Percentiles rank a stretch among this genome's conserved stretches.
Conservation (phyloP, 2,113 vertebrate species). For the Enhydra lutris region DNA sequence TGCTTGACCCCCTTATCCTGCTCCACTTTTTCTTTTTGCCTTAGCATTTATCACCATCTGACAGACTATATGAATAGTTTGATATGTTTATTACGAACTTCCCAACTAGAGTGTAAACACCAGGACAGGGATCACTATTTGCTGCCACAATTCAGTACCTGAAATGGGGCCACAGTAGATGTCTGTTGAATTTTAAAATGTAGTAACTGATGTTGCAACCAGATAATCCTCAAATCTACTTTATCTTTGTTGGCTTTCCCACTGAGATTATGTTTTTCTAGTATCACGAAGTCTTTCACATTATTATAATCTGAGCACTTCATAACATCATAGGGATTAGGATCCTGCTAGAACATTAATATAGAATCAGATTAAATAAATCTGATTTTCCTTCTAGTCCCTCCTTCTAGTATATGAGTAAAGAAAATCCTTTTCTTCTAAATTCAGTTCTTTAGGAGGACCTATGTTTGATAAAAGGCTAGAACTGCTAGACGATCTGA, state of each 20-base stretch:
- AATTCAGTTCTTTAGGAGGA: neutral
- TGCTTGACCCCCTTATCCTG: neutral
- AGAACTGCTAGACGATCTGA: neutral
- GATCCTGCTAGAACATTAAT: neutral
- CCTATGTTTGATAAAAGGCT: neutral
- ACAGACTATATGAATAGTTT: neutral
- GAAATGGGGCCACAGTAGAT: neutral
- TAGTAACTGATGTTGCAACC: neutral
- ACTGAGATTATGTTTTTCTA: neutral
- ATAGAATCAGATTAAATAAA: conserved; percentile 21
- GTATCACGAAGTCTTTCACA: neutral
- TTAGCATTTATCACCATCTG: neutral
- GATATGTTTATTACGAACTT: neutral
- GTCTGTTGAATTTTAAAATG: neutral
- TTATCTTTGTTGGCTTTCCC: neutral
- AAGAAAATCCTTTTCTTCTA: neutral
- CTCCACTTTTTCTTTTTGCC: neutral
- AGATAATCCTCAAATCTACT: conserved; percentile 12
- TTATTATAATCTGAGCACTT: conserved; percentile 9
- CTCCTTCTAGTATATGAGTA: neutral
- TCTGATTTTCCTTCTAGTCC: neutral
- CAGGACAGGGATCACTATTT: neutral
- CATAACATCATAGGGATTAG: neutral
- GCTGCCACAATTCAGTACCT: neutral
- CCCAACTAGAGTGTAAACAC: neutral